Conservation (phyloP, 2,888 invertebrate species). For the Clanis bilineata region DNA sequence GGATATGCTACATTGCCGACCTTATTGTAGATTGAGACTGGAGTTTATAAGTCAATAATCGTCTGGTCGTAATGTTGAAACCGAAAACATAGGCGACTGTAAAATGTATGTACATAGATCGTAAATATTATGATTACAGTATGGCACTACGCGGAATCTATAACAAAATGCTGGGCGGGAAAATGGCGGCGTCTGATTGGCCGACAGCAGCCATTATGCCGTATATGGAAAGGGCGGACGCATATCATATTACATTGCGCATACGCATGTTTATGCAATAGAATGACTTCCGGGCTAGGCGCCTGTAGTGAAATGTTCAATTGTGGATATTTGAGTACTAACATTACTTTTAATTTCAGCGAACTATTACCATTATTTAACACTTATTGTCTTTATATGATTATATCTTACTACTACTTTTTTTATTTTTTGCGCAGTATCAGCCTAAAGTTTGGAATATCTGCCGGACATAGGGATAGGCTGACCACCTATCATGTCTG, state of each 20-base stretch:
- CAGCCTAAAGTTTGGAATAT: too few relatives aligned
- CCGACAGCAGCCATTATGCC: constrained; percentile 53
- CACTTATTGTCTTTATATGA: too few relatives aligned
- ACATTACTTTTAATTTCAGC: too few relatives aligned
- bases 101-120: background rate
- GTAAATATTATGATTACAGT: constrained; percentile 13
- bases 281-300: background rate
- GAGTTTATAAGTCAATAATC: background rate
- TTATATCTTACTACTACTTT: too few relatives aligned
- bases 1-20: too few relatives aligned
- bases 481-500: too few relatives aligned
- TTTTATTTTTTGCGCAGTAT: too few relatives aligned
- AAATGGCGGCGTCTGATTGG: constrained; percentile 55
- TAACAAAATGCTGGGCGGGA: constrained; percentile 52
- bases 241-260: constrained; percentile 61
- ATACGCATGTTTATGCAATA: constrained; percentile 24
- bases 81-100: background rate
- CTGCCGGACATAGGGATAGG: too few relatives aligned
- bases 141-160: constrained; percentile 5
- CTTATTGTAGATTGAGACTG: too few relatives aligned
- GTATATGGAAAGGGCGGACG: constrained; percentile 64
- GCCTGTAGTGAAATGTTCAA: background rate
- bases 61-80: background rate
- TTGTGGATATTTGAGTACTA: background rate
- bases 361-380: too few relatives aligned